Conservation (phyloP, 2,888 invertebrate species). For the Prosopocoilus inquinatus region DNA sequence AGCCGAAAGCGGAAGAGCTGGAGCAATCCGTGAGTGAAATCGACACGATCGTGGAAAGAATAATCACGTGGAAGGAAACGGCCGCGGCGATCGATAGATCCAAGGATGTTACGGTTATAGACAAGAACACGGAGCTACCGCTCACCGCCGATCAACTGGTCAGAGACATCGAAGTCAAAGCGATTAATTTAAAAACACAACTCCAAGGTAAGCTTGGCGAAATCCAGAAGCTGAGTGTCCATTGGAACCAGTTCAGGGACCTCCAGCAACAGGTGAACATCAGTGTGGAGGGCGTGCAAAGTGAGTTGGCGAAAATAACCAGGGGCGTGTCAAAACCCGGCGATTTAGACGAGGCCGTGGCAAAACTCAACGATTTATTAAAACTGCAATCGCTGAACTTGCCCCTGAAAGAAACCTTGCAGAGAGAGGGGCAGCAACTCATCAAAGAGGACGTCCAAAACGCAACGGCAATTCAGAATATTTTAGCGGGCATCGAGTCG, state of each 20-base stretch:
- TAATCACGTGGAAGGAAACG: slow-evolving; percentile 69
- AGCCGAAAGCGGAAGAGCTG: slow-evolving; percentile 68
- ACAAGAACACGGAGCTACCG: slow-evolving; percentile 68
- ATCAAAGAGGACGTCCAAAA: slow-evolving; percentile 81
- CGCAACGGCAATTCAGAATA: slow-evolving; percentile 77
- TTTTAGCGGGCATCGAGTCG: slow-evolving; percentile 72
- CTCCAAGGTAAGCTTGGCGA: slow-evolving; percentile 66
- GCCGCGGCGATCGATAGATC: slow-evolving; percentile 68
- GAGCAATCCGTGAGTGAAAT: slow-evolving; percentile 69
- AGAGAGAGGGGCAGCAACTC: slow-evolving; percentile 73
- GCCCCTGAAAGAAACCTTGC: slow-evolving; percentile 67
- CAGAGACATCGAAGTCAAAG: slow-evolving; percentile 70
- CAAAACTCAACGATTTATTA: slow-evolving; percentile 54
- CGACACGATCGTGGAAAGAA: slow-evolving; percentile 63
- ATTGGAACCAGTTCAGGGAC: slow-evolving; percentile 76
- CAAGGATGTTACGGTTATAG: slow-evolving; percentile 66
- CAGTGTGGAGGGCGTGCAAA: slow-evolving; percentile 61
- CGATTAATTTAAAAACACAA: slow-evolving; percentile 65
- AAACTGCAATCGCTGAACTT: slow-evolving; percentile 60
- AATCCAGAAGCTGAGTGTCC: slow-evolving; percentile 68
- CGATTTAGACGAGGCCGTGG: slow-evolving; percentile 53
- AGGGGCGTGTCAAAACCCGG: slow-evolving; percentile 52
- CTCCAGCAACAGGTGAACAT: slow-evolving; percentile 69
- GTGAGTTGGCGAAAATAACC: slow-evolving; percentile 58
- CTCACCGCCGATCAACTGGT: slow-evolving; percentile 71